Evolutionary conservation across 2,797 vertebrate genomes (phyloP).

Genomic region (Eospalax fontanierii): DNA sequence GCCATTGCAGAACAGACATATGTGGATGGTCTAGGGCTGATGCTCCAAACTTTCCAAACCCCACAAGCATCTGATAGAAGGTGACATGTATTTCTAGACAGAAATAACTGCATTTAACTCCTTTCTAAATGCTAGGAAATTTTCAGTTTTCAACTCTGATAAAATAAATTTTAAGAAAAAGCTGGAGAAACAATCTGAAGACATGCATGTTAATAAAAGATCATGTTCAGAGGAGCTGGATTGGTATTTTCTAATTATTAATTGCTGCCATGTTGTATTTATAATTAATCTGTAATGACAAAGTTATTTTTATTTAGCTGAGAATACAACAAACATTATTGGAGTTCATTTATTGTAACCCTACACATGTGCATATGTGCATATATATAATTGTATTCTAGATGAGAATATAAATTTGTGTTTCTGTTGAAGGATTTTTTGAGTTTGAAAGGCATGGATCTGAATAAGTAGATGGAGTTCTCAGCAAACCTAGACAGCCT

Average conservation of each 20-base stretch:
- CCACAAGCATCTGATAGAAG: neutral
- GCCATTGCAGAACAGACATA: neutral
- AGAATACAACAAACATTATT: neutral
- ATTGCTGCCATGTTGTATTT: neutral
- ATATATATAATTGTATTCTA: neutral
- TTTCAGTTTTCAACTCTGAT: too few relatives aligned
- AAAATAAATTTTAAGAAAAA: neutral
- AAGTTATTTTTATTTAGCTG: too few relatives aligned
- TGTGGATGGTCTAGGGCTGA: neutral
- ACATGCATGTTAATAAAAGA: neutral
- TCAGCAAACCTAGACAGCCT: neutral
- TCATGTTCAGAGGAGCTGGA: neutral
- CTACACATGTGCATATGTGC: neutral
- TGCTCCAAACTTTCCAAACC: neutral
- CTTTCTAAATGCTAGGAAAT: neutral
- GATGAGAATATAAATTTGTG: neutral
- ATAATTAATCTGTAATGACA: neutral
- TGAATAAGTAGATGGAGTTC: neutral
- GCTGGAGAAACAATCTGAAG: neutral
- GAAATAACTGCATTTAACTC: neutral
- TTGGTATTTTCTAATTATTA: neutral
- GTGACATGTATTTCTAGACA: neutral
- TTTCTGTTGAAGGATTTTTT: neutral
- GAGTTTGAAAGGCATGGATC: neutral
- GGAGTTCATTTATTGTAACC: neutral